A percentile compares a stretch with the other conserved stretches of the same genome.
Conservation (phyloP, 2,888 invertebrate genomes). For the Amblyjoppa fuscipennis region DNA sequence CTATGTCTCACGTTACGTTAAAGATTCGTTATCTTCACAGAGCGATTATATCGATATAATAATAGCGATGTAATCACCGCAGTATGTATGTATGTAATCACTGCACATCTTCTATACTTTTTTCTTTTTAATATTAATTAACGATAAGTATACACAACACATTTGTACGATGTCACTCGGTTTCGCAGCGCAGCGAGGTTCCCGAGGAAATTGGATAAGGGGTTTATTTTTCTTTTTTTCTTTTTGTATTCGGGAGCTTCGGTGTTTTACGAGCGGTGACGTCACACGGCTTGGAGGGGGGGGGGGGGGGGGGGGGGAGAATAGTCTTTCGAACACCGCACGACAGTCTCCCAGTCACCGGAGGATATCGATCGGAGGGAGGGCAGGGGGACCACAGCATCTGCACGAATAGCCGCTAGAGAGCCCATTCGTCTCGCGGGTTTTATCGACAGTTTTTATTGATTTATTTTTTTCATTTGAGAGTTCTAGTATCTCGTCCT, state of each 20-base stretch:
- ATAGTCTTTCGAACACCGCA: slow-evolving; percentile 41
- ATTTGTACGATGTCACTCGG: slow-evolving; percentile 84
- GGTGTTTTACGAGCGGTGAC: slow-evolving; percentile 12
- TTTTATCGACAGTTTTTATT: slow-evolving; percentile 49
- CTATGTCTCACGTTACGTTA: background rate
- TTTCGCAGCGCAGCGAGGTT: slow-evolving; percentile 74
- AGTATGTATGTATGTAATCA: background rate
- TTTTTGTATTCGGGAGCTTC: background rate
- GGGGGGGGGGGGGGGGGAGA: slow-evolving; percentile 48
- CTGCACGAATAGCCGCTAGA: slow-evolving; percentile 54
- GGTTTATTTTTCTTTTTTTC: slow-evolving; percentile 34
- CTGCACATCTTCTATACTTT: slow-evolving; percentile 61
- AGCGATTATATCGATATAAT: slow-evolving; percentile 58
- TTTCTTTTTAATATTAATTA: slow-evolving; percentile 78
- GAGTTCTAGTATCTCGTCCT: slow-evolving; percentile 70
- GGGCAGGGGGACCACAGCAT: slow-evolving; percentile 16
- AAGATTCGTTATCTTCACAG: slow-evolving; percentile 46
- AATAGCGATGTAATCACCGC: slow-evolving; percentile 42
- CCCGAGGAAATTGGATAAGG: slow-evolving; percentile 73
- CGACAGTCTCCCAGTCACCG: slow-evolving; percentile 49
- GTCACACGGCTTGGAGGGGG: slow-evolving; percentile 49
- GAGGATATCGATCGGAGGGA: slow-evolving; percentile 36
- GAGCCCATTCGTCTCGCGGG: slow-evolving; percentile 67
- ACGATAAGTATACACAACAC: slow-evolving; percentile 85
- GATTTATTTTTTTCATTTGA: slow-evolving; percentile 26